Evolutionary conservation across 2,797 vertebrate genomes (phyloP), one percentile per base, ranked within the genome.

Genomic region (Pangasius krempfi): DNA sequence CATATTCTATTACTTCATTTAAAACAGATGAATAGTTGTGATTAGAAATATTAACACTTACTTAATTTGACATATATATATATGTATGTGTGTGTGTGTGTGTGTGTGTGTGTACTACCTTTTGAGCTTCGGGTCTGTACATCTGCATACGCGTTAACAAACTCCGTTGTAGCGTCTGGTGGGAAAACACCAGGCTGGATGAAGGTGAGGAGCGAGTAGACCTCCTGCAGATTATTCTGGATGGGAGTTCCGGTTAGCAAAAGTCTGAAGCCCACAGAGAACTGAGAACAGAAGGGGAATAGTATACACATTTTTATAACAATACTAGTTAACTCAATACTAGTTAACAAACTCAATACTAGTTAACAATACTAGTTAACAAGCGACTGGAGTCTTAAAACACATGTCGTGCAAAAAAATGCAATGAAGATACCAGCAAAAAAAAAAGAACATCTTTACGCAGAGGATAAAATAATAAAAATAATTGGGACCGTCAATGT

Each of bases 181-280:
- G 96, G 91, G 89, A 99, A 99, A 89, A 96, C 50, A 47, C 90
- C 93, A 87, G 98, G 97, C 91, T 98, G 97, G 92, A 98, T 96
- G 92, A 98, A 97, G 92, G 92, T 96, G 88, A 99, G 97, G 87
- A 99, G 95, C 9, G 98, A 96, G 93, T 98, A 98, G 79, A 99
- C 96, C 87, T 99, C 98, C 89, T 95, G 95, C 7, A 99, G 96
- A 92, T 94, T 98, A 94, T 99, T 99, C 96, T 99, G 98, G 92
- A 99, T 94, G 10, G 98, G 98, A 5, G 98, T 99, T 62, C 98
- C 98, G 0, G 98, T 99, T 90, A 99, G 94, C 83, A 99, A 94
- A 62, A 99, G 94, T 76, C 92, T 95, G 94, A 98, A 99, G 56
- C 94, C 94, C 72, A 96, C 89, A 47, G 96, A 96, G 90, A 98